Percentiles rank a stretch among this genome's conserved stretches.
phyloP scores from a whole-genome alignment of 2,888 invertebrate species.

The Sinopyrophorus schimmeli region DNA sequence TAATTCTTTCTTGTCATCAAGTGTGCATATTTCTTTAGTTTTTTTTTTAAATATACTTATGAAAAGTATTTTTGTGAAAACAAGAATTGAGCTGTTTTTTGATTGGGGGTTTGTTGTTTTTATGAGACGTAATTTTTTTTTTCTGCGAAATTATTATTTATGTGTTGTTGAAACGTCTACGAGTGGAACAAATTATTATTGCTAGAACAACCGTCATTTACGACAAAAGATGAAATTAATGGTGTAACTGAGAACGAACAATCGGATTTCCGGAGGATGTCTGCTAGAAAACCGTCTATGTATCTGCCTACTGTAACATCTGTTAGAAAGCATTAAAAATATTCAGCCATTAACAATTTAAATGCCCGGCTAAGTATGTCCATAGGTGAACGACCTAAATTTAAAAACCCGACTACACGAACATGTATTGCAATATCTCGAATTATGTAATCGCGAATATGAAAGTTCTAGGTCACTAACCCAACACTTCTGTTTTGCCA shows the following conservation, averaged over 20 bases:
- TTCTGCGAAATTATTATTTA: constrained; percentile 10
- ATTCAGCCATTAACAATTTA: constrained; percentile 21
- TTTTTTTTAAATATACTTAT: too few species aligned
- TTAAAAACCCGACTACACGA: constrained; percentile 22
- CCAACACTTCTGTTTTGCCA: too few species aligned
- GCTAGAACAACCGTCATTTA: constrained; percentile 3
- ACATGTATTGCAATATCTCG: constrained; percentile 22
- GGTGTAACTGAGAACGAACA: constrained; percentile 8
- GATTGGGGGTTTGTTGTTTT: too few species aligned
- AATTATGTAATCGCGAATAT: constrained; percentile 24
- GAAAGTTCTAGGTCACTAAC: constrained; percentile 33
- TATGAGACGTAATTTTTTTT: too few species aligned
- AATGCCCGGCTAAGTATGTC: constrained; percentile 22
- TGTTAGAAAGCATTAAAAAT: constrained; percentile 18
- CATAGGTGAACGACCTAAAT: constrained; percentile 26
- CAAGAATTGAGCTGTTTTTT: too few species aligned
- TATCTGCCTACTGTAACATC: constrained; percentile 11
- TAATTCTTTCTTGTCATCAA: too few species aligned
- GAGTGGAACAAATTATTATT: constrained; percentile 11
- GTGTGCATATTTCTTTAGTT: too few species aligned
- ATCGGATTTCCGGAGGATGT: constrained; percentile 25
- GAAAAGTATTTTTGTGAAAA: too few species aligned
- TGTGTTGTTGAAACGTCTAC: neutral
- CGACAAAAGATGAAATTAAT: constrained; percentile 7
- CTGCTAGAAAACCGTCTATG: constrained; percentile 20